Conservation (phyloP, 2,888 invertebrate genomes). For the Alentia gelatinosa region DNA sequence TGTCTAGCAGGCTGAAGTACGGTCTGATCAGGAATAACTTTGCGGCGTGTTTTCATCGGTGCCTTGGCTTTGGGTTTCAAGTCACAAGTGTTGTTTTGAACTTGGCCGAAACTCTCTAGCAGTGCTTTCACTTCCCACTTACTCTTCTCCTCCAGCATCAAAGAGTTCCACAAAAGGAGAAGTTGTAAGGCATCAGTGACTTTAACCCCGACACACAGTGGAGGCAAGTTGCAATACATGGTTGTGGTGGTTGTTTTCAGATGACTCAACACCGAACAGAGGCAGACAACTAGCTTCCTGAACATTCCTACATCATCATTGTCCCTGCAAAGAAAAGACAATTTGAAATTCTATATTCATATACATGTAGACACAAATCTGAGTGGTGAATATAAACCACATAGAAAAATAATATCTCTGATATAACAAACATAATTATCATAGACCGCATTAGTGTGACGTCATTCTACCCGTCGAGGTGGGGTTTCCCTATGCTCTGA, state of each 20-base stretch:
- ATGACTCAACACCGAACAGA: neutral
- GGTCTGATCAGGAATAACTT: neutral
- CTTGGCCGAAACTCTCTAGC: neutral
- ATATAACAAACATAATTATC: too few relatives aligned
- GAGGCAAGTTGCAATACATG: neutral
- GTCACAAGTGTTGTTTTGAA: slow-evolving; percentile 6
- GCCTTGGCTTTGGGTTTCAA: neutral
- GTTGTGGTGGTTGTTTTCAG: neutral
- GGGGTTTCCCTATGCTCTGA: too few relatives aligned
- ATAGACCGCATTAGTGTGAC: too few relatives aligned
- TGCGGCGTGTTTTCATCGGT: neutral
- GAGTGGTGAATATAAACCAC: too few relatives aligned
- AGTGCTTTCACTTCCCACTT: neutral
- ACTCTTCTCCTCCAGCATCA: neutral
- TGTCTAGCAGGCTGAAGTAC: neutral
- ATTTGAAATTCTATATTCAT: too few relatives aligned
- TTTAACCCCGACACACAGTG: neutral
- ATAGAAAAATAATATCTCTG: too few relatives aligned
- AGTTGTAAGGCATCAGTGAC: neutral
- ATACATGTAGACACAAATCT: too few relatives aligned
- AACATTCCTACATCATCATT: neutral
- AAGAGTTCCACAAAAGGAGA: neutral
- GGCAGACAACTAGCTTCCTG: neutral
- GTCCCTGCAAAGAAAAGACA: neutral
- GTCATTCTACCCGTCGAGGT: too few relatives aligned